A percentile compares a stretch with the other conserved stretches of the same genome.
Evolutionary conservation across 1,140 invertebrate species (phyloP).

Genomic region (Cyclina sinensis): DNA sequence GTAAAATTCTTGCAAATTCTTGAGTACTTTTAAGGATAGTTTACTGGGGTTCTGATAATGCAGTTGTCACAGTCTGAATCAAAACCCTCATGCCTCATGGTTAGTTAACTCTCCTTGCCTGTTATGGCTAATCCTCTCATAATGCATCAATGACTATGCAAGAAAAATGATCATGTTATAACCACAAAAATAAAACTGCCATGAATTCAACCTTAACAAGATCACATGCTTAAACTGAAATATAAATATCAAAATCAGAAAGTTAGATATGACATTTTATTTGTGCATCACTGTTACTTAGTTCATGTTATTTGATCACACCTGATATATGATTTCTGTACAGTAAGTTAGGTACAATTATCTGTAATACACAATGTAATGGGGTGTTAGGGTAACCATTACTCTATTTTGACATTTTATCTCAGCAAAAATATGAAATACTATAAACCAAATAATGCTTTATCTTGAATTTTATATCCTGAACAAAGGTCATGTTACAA

Average conservation of each 20-base stretch:
- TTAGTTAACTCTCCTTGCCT: no score
- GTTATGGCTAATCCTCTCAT: no score
- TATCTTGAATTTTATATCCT: slow-evolving; percentile 1
- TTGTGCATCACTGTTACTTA: background rate
- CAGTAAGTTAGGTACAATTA: background rate
- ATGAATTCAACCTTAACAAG: background rate
- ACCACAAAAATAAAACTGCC: background rate
- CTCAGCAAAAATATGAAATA: slow-evolving; percentile 31
- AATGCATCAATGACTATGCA: no score
- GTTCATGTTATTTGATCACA: slow-evolving; percentile 21
- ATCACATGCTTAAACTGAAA: background rate
- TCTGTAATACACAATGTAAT: slow-evolving; percentile 14
- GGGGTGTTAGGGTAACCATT: slow-evolving; percentile 3
- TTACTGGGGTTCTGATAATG: no score
- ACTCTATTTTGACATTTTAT: background rate
- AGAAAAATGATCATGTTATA: no score
- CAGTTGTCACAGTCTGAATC: no score
- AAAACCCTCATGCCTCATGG: no score
- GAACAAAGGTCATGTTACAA: background rate
- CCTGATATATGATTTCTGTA: slow-evolving; percentile 4
- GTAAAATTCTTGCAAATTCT: no score
- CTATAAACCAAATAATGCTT: background rate
- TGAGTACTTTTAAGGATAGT: no score
- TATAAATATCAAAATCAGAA: no score
- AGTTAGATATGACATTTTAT: background rate